phyloP scores from a whole-genome alignment of 2,888 invertebrate species.

The Meta bourneti region DNA sequence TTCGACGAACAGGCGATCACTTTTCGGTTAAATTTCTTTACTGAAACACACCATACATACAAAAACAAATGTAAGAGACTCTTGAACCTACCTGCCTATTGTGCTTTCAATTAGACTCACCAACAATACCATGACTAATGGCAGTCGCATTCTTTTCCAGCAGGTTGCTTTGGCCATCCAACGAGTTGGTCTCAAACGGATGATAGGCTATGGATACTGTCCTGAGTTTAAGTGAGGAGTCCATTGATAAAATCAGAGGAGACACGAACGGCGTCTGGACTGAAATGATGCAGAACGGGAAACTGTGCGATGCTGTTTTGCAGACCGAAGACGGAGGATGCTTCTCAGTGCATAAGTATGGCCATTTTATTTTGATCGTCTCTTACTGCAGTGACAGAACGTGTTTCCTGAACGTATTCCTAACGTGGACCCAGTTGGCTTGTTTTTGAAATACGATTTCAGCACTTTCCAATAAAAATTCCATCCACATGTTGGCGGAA shows the following conservation, averaged over 20 bases:
- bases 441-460: too few species aligned
- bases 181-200: neutral
- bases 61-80: neutral
- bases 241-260: neutral
- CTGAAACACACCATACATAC: neutral
- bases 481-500: too few species aligned
- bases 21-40: neutral
- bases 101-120: neutral
- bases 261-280: constrained; percentile 1
- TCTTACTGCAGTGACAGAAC: constrained; percentile 84
- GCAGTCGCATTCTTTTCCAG: neutral
- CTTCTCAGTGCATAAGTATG: constrained; percentile 45
- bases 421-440: too few species aligned
- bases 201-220: neutral
- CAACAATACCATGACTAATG: neutral
- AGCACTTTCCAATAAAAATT: too few species aligned
- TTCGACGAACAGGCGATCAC: neutral
- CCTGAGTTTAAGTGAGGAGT: constrained; percentile 29
- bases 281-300: neutral
- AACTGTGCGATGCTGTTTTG: constrained; percentile 42
- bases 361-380: neutral
- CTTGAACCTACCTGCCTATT: neutral
- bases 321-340: constrained; percentile 51
- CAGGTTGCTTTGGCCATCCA: neutral
- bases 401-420: too few species aligned